These are phyloP conservation scores for Platyrinchus mystaceus DNA, from an alignment of 2,797 vertebrate genomes.

Conservation along the genomic window DNA sequence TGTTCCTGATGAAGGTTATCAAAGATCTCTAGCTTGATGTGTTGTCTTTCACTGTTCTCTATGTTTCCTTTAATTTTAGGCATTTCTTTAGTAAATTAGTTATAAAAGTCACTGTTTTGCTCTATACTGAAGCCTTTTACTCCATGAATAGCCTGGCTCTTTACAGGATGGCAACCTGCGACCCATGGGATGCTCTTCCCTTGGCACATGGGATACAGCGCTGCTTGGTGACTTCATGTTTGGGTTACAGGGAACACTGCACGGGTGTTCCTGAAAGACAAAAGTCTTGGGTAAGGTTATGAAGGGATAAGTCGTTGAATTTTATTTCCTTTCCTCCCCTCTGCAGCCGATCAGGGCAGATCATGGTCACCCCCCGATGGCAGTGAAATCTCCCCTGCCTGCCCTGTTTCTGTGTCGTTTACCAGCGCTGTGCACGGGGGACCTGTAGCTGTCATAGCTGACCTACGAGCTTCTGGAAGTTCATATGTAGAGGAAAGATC, in stretches of 20 bases:
- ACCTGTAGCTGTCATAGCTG: background rate
- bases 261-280: background rate
- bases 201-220: background rate
- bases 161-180: background rate
- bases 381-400: background rate
- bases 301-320: background rate
- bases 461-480: background rate
- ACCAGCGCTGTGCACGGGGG: background rate
- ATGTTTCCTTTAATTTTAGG: background rate
- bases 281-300: background rate
- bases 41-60: background rate
- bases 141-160: background rate
- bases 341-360: accelerated
- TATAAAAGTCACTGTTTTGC: background rate
- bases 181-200: background rate
- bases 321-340: background rate
- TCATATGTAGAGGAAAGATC: background rate
- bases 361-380: accelerated
- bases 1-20: background rate
- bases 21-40: background rate
- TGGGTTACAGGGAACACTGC: background rate
- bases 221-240: background rate
- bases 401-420: background rate
- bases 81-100: background rate
- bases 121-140: background rate